phyloP scores from a whole-genome alignment of 2,888 invertebrate species.

The Pterostichus niger region DNA sequence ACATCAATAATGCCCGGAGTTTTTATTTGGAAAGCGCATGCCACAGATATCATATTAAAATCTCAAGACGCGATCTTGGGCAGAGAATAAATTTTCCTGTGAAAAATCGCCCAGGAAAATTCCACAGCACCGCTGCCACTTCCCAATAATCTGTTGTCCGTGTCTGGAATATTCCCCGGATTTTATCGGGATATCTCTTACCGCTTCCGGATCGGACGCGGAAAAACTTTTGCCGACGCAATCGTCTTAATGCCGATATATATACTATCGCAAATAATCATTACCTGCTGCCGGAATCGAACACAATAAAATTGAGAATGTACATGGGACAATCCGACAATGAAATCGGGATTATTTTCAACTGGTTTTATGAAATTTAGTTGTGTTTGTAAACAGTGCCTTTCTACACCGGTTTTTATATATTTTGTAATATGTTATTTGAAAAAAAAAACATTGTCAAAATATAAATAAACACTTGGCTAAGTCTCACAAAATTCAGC shows the following conservation, averaged over 20 bases:
- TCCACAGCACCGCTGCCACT: conserved; percentile 17
- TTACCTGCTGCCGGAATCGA: not conserved
- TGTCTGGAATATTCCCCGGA: conserved; percentile 41
- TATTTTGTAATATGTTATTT: too few species aligned
- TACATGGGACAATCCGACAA: too few species aligned
- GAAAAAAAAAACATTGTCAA: too few species aligned
- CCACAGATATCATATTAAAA: conserved; percentile 43
- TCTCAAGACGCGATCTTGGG: not conserved
- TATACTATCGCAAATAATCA: not conserved
- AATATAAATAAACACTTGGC: too few species aligned
- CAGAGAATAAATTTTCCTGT: conserved; percentile 30
- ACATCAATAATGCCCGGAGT: conserved; percentile 9
- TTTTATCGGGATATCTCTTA: conserved; percentile 26
- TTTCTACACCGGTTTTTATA: too few species aligned
- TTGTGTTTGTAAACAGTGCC: too few species aligned
- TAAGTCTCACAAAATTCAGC: too few species aligned
- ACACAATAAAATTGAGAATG: too few species aligned
- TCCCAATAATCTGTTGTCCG: conserved; percentile 45
- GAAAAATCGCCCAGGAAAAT: conserved; percentile 40
- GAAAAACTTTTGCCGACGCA: conserved; percentile 6
- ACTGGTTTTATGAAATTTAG: too few species aligned
- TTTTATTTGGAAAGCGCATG: not conserved
- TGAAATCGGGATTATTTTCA: too few species aligned
- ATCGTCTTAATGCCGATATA: conserved; percentile 42
- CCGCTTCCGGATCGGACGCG: not conserved